These are phyloP conservation scores for Pristionchus mayeri DNA, from an alignment of 2,888 invertebrate genomes.

Conservation along the genomic window DNA sequence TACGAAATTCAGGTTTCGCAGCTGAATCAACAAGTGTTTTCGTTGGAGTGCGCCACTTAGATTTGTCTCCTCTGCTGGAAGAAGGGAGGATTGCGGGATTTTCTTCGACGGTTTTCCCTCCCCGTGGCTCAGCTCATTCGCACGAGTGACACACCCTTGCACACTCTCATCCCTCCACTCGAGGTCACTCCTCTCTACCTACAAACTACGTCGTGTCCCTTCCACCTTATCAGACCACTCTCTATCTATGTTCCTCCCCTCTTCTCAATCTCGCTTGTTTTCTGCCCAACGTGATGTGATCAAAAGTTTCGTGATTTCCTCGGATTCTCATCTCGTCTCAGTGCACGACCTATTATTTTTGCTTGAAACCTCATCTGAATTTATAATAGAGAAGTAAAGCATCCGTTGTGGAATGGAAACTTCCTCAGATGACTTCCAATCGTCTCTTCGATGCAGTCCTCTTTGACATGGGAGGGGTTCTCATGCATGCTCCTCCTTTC, in stretches of 20 bases:
- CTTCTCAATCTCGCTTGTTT: slow-evolving; percentile 17
- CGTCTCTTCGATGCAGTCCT: slow-evolving; percentile 76
- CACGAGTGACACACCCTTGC: neutral
- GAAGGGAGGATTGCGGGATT: too few relatives aligned
- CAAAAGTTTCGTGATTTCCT: neutral
- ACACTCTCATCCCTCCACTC: neutral
- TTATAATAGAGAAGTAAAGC: too few relatives aligned
- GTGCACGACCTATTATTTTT: too few relatives aligned
- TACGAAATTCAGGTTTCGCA: too few relatives aligned
- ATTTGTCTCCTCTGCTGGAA: too few relatives aligned
- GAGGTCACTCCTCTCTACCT: slow-evolving; percentile 39
- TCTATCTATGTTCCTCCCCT: neutral
- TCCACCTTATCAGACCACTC: slow-evolving; percentile 8
- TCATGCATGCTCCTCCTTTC: slow-evolving; percentile 77
- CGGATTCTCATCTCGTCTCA: neutral
- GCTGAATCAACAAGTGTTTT: too few relatives aligned
- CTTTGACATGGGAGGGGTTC: slow-evolving; percentile 79
- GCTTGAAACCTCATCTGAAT: too few relatives aligned
- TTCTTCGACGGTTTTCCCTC: too few relatives aligned
- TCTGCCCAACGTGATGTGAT: neutral
- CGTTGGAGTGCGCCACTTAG: too few relatives aligned
- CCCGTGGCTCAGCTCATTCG: too few relatives aligned
- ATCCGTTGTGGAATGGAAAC: neutral
- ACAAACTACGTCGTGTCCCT: slow-evolving; percentile 26
- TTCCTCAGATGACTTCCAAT: neutral